Conservation (phyloP, 2,888 invertebrate genomes). For the Urechis unicinctus region DNA sequence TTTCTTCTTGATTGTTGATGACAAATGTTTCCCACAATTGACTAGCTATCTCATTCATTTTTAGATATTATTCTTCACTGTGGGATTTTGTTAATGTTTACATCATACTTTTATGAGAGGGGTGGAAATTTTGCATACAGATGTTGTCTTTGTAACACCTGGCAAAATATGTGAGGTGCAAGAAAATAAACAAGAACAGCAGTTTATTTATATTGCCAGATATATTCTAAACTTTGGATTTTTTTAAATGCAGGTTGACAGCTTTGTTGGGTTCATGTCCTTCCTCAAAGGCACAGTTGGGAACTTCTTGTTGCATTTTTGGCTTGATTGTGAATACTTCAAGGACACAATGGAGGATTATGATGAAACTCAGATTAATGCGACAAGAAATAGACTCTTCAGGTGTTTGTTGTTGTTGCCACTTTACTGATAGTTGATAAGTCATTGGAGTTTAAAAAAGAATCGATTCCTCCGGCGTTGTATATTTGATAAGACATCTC, state of each 20-base stretch:
- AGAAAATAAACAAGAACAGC: no score
- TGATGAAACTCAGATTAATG: slow-evolving; percentile 36
- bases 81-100: no score
- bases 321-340: slow-evolving; percentile 50
- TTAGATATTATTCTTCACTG: no score
- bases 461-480: no score
- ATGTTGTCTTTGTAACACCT: no score
- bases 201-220: background rate
- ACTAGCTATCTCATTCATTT: no score
- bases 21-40: no score
- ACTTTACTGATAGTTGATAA: background rate
- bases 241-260: slow-evolving; percentile 27
- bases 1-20: no score
- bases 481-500: background rate
- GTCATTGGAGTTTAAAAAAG: background rate
- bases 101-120: no score
- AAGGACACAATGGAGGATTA: slow-evolving; percentile 47
- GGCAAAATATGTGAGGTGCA: no score
- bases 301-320: slow-evolving; percentile 42
- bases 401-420: slow-evolving; percentile 26
- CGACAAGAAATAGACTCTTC: slow-evolving; percentile 40
- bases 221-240: background rate
- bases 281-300: slow-evolving; percentile 45
- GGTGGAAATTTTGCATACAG: no score
- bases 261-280: slow-evolving; percentile 39